Evolutionary conservation across 2,888 invertebrate genomes (phyloP).

Genomic region (Imbricaverruca yamaguchii): DNA sequence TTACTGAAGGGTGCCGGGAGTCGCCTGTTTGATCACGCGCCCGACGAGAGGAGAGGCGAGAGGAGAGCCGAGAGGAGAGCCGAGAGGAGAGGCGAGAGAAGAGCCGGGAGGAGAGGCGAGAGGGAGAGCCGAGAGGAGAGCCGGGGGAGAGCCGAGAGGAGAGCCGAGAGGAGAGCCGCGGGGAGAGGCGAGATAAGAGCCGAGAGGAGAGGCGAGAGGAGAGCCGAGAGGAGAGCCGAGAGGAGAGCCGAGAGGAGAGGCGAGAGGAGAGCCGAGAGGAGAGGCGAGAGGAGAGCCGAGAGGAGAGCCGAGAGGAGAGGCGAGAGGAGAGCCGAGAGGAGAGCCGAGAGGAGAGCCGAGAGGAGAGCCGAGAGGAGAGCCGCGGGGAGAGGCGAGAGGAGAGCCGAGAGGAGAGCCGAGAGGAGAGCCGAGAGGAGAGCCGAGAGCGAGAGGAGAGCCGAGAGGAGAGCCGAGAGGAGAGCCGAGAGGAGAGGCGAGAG

Average conservation of each 20-base stretch:
- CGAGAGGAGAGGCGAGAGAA: not conserved
- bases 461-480: not conserved
- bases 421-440: not conserved
- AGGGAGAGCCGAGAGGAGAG: no score
- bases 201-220: not conserved
- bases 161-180: no score
- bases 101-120: not conserved
- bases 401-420: not conserved
- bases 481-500: not conserved
- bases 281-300: no score
- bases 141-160: no score
- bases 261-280: not conserved
- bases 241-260: not conserved
- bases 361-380: not conserved
- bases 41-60: not conserved
- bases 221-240: no score
- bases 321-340: no score
- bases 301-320: not conserved
- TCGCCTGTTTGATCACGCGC: conserved; percentile 5
- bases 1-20: not conserved
- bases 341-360: no score
- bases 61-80: no score
- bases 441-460: no score
- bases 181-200: no score
- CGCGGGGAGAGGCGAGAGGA: not conserved